Evolutionary conservation across 2,888 invertebrate species (phyloP).

Genomic region (Drosophila gaucha): DNA sequence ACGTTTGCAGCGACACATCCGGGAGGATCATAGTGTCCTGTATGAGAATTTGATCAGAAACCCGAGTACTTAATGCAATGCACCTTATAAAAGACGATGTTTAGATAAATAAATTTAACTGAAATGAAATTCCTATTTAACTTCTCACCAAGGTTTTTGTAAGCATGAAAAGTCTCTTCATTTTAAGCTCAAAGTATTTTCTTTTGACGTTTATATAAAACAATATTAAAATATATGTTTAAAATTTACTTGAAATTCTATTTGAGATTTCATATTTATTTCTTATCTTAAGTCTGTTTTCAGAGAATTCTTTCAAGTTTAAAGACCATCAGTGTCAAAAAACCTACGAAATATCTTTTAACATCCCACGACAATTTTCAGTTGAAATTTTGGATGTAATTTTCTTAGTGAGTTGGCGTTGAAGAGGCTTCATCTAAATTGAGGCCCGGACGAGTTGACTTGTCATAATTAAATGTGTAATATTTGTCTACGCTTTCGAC

Average conservation of each 20-base stretch:
- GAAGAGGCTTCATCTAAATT: constrained; percentile 26
- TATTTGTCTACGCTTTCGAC: constrained; percentile 72
- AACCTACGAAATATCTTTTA: constrained; percentile 2
- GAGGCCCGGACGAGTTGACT: constrained; percentile 36
- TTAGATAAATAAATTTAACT: constrained; percentile 15
- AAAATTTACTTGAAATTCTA: neutral
- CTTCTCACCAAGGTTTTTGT: neutral
- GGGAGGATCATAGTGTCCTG: constrained; percentile 35
- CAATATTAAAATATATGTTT: neutral
- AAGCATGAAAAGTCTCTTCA: neutral
- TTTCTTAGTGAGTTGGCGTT: constrained; percentile 41
- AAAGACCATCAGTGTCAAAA: constrained; percentile 35
- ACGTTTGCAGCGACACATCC: constrained; percentile 50
- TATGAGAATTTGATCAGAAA: constrained; percentile 32
- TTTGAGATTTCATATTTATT: neutral
- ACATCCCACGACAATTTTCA: constrained; percentile 43
- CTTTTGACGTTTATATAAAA: neutral
- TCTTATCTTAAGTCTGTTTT: neutral
- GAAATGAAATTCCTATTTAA: neutral
- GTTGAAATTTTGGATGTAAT: constrained; percentile 31
- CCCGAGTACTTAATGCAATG: constrained; percentile 17
- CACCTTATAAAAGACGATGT: neutral
- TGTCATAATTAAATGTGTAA: constrained; percentile 77
- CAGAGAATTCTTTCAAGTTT: constrained; percentile 24
- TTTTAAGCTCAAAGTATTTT: neutral